Percentiles rank a stretch among this genome's conserved stretches.
Evolutionary conservation across 2,888 invertebrate genomes (phyloP).

Genomic region (Lasioglossum lativentre): DNA sequence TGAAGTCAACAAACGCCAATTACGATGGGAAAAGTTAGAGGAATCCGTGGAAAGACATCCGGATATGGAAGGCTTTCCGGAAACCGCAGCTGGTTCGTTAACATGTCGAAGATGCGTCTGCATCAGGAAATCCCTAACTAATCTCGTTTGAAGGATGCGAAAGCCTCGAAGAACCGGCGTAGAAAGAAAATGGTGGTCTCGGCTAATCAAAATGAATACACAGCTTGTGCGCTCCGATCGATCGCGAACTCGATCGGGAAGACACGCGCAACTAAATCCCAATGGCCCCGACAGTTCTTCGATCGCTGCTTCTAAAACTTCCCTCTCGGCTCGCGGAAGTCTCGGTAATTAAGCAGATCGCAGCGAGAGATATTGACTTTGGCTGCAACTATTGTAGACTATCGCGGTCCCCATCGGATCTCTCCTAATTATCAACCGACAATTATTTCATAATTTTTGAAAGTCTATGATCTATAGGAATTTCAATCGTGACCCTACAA

Average conservation of each 20-base stretch:
- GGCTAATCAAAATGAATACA: conserved; percentile 50
- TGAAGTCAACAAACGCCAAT: not conserved
- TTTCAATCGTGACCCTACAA: too few relatives aligned
- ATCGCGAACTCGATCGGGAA: conserved; percentile 49
- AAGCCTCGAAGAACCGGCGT: not conserved
- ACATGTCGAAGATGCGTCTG: not conserved
- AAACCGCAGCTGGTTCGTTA: conserved; percentile 9
- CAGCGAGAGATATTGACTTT: conserved; percentile 29
- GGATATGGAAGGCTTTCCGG: not conserved
- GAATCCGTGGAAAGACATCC: not conserved
- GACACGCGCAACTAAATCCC: conserved; percentile 37
- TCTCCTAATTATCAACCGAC: not conserved
- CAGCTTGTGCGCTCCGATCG: conserved; percentile 52
- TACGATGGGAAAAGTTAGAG: not conserved
- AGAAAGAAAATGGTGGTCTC: not conserved
- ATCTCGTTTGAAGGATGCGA: not conserved
- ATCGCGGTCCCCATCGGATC: not conserved
- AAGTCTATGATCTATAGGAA: too few relatives aligned
- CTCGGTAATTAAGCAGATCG: conserved; percentile 46
- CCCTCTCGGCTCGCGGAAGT: conserved; percentile 27
- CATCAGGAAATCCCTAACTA: not conserved
- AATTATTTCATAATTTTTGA: not conserved
- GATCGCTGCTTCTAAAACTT: not conserved
- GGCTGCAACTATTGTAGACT: not conserved
- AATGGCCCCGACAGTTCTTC: conserved; percentile 3